Conservation (phyloP, 2,113 vertebrate species). For the Strix uralensis region DNA sequence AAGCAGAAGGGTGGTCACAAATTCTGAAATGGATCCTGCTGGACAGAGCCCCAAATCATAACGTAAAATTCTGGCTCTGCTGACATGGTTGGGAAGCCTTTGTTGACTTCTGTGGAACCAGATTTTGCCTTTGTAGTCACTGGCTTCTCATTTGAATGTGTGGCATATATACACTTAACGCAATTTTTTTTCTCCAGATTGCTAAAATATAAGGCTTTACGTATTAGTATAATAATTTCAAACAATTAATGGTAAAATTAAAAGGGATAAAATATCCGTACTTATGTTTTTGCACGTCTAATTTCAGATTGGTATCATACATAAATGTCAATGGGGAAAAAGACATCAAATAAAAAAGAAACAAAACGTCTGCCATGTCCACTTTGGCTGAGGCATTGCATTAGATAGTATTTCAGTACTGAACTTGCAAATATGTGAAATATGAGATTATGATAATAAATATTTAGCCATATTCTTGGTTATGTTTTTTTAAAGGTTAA, state of each 20-base stretch:
- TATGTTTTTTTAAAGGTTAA: conserved; percentile 68
- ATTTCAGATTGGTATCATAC: conserved; percentile 40
- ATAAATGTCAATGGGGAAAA: conserved; percentile 32
- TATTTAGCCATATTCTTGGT: conserved; percentile 67
- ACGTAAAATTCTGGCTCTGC: background rate
- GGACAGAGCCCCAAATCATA: background rate
- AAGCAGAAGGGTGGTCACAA: background rate
- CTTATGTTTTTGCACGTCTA: conserved; percentile 25
- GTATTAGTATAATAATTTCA: background rate
- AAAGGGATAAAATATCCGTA: background rate
- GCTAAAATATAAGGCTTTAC: background rate
- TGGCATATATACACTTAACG: background rate
- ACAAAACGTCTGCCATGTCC: conserved; percentile 40
- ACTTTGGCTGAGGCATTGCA: conserved; percentile 42
- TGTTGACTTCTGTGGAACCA: background rate
- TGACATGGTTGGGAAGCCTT: background rate
- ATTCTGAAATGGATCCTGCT: background rate
- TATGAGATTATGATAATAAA: conserved; percentile 75
- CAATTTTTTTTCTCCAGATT: background rate
- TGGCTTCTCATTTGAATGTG: background rate
- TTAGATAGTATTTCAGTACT: conserved; percentile 74
- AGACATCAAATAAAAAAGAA: conserved; percentile 55
- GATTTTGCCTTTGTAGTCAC: background rate
- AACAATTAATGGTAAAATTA: background rate
- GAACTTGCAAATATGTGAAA: conserved; percentile 76